Base-by-base conservation (phyloP, 2,888 invertebrate genomes). In the Xanthia icteritia region DNA sequence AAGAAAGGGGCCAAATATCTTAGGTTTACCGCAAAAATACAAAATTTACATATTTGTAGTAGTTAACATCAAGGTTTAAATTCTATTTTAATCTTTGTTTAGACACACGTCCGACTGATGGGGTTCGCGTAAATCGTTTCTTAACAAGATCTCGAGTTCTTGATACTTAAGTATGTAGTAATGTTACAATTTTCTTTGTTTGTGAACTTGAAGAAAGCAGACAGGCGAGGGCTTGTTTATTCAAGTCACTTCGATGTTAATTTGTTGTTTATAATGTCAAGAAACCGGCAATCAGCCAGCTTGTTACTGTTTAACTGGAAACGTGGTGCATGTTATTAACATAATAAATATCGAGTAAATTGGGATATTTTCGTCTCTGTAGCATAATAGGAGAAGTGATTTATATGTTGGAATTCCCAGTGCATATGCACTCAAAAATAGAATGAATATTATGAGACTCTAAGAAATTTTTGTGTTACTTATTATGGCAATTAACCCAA, bases 1-100 rank as follows among this genome's bases (percentile, higher is more conserved):
- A 51, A 51, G 70, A 76, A 77, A 76, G 45, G n/a, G 39, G 74
- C 56, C 60, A 67, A 77, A 61, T 56, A 85, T 69, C 61, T 65
- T 13, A 73, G 8, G 54, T 64, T 61, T 72, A 36, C 36, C 63
- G 11, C 64, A 77, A 77, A 82, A 83, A 82, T 69, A 85, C 58
- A 0, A 31, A 39, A 45, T 63, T 61, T 60, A 65, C 39, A 70
- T 69, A 81, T 85, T 83, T 79, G 76, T 81, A 61, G 69, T 77
- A 83, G 88, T 91, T 91, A 91, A 91, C 85, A 84, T 89, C 90
- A 89, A 86, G 85, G 81, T 85, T 87, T 88, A 90, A 84, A 86
- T 82, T 92, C 92, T 92, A 93, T 94, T 94, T 94, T 90, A 91
- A 91, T 84, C 81, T 87, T 89, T 94, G 94, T 95, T 95, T 95